Conservation (phyloP, 2,888 invertebrate species). For the Drosophila meridiana region DNA sequence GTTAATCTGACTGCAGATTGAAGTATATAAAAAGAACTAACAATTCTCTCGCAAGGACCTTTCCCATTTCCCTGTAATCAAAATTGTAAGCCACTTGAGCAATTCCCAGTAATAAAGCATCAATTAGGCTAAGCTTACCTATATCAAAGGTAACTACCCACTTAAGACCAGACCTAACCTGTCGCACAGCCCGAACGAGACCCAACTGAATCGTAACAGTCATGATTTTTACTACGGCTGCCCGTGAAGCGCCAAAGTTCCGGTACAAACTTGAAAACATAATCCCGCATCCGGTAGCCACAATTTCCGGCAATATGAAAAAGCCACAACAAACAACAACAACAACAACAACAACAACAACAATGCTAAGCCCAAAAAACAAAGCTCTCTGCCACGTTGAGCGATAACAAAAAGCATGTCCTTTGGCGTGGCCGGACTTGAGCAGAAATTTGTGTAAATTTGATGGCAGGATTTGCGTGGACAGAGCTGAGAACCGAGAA, state of each 20-base stretch:
- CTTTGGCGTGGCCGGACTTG: constrained; percentile 55
- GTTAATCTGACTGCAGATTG: no score
- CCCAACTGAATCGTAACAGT: constrained; percentile 44
- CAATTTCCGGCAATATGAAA: constrained; percentile 77
- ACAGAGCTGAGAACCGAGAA: constrained; percentile 13
- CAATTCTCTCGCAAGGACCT: no score
- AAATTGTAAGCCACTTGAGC: neutral
- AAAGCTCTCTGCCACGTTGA: constrained; percentile 46
- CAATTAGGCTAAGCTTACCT: constrained; percentile 34
- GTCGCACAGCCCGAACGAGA: constrained; percentile 27
- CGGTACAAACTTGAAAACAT: constrained; percentile 76
- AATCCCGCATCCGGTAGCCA: constrained; percentile 74
- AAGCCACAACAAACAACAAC: constrained; percentile 57
- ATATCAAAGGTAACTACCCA: constrained; percentile 18
- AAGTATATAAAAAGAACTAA: no score
- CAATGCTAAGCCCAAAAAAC: constrained; percentile 50
- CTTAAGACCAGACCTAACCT: constrained; percentile 38
- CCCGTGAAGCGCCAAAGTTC: constrained; percentile 58
- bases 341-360: constrained; percentile 29
- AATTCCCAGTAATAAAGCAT: constrained; percentile 15
- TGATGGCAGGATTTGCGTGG: constrained; percentile 70
- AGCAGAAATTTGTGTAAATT: constrained; percentile 73
- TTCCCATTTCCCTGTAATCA: neutral
- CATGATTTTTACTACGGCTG: constrained; percentile 35
- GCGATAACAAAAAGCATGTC: constrained; percentile 66